Conservation (phyloP, 2,888 invertebrate species). For the Sthenelais limicola region DNA sequence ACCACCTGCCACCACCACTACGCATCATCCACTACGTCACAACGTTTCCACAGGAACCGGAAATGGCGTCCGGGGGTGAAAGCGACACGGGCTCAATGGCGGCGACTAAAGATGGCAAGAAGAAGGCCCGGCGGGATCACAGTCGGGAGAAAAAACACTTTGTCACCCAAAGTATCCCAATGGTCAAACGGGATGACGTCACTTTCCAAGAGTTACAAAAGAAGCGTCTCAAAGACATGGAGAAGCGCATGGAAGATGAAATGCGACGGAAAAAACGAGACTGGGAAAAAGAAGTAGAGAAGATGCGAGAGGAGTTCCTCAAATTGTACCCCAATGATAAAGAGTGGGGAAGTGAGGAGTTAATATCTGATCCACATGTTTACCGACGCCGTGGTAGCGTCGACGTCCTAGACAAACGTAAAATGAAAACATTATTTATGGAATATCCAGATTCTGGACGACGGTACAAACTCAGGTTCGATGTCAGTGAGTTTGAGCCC, state of each 20-base stretch:
- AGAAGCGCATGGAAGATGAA: slow-evolving; percentile 52
- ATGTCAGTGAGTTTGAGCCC: slow-evolving; percentile 47
- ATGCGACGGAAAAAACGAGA: slow-evolving; percentile 48
- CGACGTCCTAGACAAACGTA: slow-evolving; percentile 51
- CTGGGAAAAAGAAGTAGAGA: slow-evolving; percentile 53
- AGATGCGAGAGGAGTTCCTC: slow-evolving; percentile 54
- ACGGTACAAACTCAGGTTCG: slow-evolving; percentile 52
- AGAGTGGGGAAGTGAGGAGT: slow-evolving; percentile 51
- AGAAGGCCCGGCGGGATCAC: slow-evolving; percentile 31
- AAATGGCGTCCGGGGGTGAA: slow-evolving; percentile 34
- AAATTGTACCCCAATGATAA: slow-evolving; percentile 50
- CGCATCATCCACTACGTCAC: too few species aligned
- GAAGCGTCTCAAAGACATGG: slow-evolving; percentile 50
- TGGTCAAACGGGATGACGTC: slow-evolving; percentile 47
- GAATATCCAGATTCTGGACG: slow-evolving; percentile 53
- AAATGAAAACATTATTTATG: slow-evolving; percentile 53
- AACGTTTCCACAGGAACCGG: too few species aligned
- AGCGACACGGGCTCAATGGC: slow-evolving; percentile 28
- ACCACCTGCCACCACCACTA: too few species aligned
- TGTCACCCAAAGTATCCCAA: slow-evolving; percentile 45
- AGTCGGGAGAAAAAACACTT: slow-evolving; percentile 26
- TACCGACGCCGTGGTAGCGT: slow-evolving; percentile 52
- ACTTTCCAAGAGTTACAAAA: slow-evolving; percentile 51
- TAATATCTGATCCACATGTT: slow-evolving; percentile 48
- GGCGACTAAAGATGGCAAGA: slow-evolving; percentile 1